Evolutionary conservation across 2,113 vertebrate genomes (phyloP).

Genomic region (Pogona vitticeps): DNA sequence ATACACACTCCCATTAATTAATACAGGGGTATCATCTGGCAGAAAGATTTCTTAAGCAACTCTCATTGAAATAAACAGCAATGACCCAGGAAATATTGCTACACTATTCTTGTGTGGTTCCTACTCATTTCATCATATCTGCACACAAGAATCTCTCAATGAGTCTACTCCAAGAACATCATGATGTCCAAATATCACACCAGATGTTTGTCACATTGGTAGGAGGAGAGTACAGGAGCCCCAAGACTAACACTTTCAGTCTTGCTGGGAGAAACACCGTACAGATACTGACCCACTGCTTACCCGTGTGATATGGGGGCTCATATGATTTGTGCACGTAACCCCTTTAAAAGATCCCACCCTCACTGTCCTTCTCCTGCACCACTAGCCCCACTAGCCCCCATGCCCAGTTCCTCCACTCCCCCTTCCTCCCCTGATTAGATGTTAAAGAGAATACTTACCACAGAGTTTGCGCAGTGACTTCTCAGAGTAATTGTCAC

Average conservation of each 20-base stretch:
- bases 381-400: not conserved
- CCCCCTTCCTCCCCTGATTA: not conserved
- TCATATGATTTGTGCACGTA: not conserved
- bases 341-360: not conserved
- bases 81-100: not conserved
- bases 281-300: not conserved
- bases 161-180: not conserved
- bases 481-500: constrained; percentile 96
- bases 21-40: not conserved
- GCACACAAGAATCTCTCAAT: not conserved
- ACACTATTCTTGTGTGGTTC: not conserved
- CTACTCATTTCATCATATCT: not conserved
- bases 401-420: too few species aligned
- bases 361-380: not conserved
- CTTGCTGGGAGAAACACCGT: not conserved
- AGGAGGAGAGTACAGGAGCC: not conserved
- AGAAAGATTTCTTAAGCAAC: not conserved
- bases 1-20: not conserved
- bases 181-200: not conserved
- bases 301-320: not conserved
- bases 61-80: not conserved
- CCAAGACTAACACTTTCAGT: too few species aligned
- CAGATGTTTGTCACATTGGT: not conserved
- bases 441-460: constrained; percentile 60
- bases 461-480: constrained; percentile 94